Evolutionary conservation across 64 coral and sea anemone species (phyloP).

Genomic region (Stylophora pistillata): DNA sequence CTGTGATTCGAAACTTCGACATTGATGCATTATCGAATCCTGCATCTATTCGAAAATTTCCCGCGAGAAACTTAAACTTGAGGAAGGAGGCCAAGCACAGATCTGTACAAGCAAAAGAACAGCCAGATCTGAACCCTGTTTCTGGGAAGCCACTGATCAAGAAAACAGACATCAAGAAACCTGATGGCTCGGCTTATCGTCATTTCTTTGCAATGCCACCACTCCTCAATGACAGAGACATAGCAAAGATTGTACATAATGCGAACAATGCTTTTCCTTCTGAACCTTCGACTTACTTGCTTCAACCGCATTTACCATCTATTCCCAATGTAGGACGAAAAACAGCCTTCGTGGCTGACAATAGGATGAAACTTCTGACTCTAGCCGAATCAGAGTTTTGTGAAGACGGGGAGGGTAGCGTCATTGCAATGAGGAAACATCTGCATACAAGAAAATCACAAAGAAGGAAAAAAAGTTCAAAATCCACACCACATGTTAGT

Average conservation of each 20-base stretch:
- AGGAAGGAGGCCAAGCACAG: slow-evolving; percentile 45
- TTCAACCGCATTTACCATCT: slow-evolving; percentile 85
- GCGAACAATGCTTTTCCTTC: slow-evolving; percentile 39
- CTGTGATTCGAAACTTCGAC: slow-evolving; percentile 52
- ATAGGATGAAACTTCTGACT: slow-evolving; percentile 75
- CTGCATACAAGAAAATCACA: slow-evolving; percentile 63
- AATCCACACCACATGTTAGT: background rate
- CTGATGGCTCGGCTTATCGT: background rate
- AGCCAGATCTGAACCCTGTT: slow-evolving; percentile 52
- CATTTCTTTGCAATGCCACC: slow-evolving; percentile 59
- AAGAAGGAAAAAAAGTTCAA: slow-evolving; percentile 21
- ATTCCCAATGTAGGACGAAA: slow-evolving; percentile 90
- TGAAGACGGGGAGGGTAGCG: slow-evolving; percentile 6
- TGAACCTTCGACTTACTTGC: slow-evolving; percentile 49
- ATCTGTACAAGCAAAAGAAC: slow-evolving; percentile 31
- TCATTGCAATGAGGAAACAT: slow-evolving; percentile 48
- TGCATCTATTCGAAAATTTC: slow-evolving; percentile 13
- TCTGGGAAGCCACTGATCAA: slow-evolving; percentile 44
- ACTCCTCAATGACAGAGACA: slow-evolving; percentile 63
- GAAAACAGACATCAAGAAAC: slow-evolving; percentile 13
- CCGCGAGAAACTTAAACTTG: slow-evolving; percentile 31
- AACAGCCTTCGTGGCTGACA: slow-evolving; percentile 68
- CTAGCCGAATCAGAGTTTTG: slow-evolving; percentile 61
- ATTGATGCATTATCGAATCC: background rate
- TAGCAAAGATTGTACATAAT: slow-evolving; percentile 64